Conservation (phyloP, 2,113 vertebrate species). For the Prolemur simus region DNA sequence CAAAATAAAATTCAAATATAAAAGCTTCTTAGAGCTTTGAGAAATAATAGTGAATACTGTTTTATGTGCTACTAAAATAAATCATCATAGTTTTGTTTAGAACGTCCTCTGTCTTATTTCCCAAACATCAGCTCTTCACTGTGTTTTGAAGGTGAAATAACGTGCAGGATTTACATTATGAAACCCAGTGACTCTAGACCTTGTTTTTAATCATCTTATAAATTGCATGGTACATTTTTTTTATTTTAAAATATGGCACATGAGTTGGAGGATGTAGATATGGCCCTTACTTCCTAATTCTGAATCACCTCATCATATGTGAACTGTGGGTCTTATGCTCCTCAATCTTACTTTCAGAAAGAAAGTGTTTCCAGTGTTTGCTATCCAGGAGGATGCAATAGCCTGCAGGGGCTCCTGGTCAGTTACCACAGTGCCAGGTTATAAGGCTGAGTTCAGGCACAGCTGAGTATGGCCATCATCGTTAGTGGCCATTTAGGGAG, state of each 20-base stretch:
- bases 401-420: neutral
- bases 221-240: neutral
- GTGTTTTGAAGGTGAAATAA: conserved; percentile 24
- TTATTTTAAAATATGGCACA: conserved; percentile 44
- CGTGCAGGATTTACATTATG: neutral
- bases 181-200: neutral
- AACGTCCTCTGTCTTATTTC: neutral
- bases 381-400: neutral
- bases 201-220: conserved; percentile 41
- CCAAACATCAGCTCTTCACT: neutral
- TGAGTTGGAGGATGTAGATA: neutral
- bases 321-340: neutral
- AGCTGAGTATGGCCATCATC: neutral
- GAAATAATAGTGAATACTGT: neutral
- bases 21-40: conserved; percentile 25
- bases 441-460: neutral
- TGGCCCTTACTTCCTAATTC: neutral
- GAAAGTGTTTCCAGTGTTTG: neutral
- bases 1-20: conserved; percentile 33
- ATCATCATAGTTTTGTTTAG: conserved; percentile 31
- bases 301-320: neutral
- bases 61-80: neutral
- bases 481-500: neutral
- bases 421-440: neutral
- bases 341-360: neutral